Conservation (phyloP, 2,797 vertebrate genomes). For the Aselliscus stoliczkanus region DNA sequence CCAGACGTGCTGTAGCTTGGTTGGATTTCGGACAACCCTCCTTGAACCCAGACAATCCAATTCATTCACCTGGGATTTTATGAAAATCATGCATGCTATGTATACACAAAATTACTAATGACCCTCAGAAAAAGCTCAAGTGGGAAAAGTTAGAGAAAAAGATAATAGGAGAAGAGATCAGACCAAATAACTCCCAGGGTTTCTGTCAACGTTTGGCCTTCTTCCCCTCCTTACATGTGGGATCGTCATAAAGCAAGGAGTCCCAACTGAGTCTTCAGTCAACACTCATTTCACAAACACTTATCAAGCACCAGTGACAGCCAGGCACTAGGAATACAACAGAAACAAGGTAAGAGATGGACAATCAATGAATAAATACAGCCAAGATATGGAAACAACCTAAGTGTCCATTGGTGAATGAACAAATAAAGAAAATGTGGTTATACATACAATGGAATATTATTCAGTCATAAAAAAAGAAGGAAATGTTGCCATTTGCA, state of each 20-base stretch:
- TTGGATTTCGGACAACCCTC: neutral
- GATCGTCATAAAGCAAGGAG: neutral
- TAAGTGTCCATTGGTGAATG: neutral
- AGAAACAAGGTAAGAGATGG: neutral
- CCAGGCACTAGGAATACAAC: neutral
- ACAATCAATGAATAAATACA: neutral
- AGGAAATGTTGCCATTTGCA: neutral
- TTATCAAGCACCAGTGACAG: neutral
- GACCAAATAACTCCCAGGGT: neutral
- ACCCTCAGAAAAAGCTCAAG: neutral
- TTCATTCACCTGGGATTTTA: neutral
- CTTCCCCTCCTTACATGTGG: neutral
- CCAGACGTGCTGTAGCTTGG: neutral
- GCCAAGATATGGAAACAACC: neutral
- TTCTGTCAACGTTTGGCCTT: neutral
- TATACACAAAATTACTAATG: neutral
- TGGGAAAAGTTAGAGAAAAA: neutral
- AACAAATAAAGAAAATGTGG: neutral
- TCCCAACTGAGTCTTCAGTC: neutral
- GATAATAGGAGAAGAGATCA: neutral
- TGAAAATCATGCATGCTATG: neutral
- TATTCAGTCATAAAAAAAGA: neutral
- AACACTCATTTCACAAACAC: too few relatives aligned
- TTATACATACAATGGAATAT: neutral
- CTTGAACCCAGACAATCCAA: neutral